Evolutionary conservation across 2,113 vertebrate species (phyloP).

Genomic region (Hippotragus niger): DNA sequence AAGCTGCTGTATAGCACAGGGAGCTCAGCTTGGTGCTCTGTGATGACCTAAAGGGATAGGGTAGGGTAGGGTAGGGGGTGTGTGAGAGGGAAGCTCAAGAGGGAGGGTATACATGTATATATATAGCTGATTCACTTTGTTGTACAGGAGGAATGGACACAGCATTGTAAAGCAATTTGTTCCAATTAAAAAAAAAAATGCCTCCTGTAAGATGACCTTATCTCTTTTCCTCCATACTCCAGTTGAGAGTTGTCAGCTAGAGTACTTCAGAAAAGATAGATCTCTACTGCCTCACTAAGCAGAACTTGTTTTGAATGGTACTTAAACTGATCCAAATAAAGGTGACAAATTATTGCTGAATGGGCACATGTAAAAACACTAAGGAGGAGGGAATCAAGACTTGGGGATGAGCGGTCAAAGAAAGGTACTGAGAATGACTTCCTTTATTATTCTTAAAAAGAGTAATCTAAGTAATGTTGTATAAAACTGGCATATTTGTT

Average conservation of each 20-base stretch:
- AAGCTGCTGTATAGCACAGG: background rate
- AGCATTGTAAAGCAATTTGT: background rate
- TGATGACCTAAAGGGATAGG: background rate
- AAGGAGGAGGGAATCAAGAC: background rate
- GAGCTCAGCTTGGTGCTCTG: background rate
- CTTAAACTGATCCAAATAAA: background rate
- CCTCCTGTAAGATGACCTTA: background rate
- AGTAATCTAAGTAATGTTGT: background rate
- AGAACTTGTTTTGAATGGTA: background rate
- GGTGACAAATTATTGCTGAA: background rate
- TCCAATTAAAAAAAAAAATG: background rate
- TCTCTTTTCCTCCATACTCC: background rate
- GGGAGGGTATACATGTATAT: background rate
- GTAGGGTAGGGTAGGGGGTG: background rate
- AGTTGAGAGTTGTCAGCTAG: background rate
- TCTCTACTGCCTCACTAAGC: background rate
- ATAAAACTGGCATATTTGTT: background rate
- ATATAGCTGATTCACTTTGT: background rate
- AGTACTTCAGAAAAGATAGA: background rate
- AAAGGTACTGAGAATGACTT: background rate
- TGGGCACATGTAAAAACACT: background rate
- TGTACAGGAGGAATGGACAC: background rate
- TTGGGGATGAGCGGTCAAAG: background rate
- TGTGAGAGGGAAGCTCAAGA: background rate
- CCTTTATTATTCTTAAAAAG: background rate